Conservation (phyloP, 2,113 vertebrate genomes). For the Electrona antarctica region DNA sequence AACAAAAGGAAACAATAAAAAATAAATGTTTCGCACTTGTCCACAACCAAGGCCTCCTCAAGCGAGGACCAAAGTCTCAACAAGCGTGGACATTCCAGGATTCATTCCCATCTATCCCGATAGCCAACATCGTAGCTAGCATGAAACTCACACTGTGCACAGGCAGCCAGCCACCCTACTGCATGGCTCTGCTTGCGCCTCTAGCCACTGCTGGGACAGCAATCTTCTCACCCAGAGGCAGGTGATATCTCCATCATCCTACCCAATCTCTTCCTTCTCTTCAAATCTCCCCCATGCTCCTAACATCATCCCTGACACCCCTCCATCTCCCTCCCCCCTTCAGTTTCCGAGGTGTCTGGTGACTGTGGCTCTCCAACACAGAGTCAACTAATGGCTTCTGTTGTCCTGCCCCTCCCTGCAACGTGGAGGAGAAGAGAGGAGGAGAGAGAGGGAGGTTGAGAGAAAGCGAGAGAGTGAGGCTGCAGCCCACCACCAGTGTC, state of each 20-base stretch:
- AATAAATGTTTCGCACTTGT: neutral
- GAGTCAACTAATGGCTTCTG: constrained; percentile 64
- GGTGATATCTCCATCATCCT: constrained; percentile 49
- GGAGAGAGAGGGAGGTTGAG: constrained; percentile 12
- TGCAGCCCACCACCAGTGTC: constrained; percentile 75
- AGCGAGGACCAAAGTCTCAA: constrained; percentile 11
- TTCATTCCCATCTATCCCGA: neutral
- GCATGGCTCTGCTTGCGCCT: constrained; percentile 32
- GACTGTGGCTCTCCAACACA: constrained; percentile 63
- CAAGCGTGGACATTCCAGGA: constrained; percentile 26
- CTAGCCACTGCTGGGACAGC: constrained; percentile 29
- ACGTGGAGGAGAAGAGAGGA: constrained; percentile 35
- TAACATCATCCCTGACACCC: neutral
- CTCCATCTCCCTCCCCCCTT: constrained; percentile 25
- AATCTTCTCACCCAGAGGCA: constrained; percentile 19
- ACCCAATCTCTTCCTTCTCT: constrained; percentile 46
- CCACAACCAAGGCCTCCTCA: constrained; percentile 6
- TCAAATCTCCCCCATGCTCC: constrained; percentile 34
- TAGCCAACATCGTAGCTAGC: neutral
- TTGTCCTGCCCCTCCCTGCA: constrained; percentile 75
- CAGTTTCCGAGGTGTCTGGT: constrained; percentile 74
- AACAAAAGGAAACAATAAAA: neutral
- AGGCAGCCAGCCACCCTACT: constrained; percentile 30
- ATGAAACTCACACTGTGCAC: neutral
- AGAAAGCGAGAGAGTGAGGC: constrained; percentile 53